Base-by-base conservation (phyloP, 2,888 invertebrate genomes). In the Epinotia bilunana region DNA sequence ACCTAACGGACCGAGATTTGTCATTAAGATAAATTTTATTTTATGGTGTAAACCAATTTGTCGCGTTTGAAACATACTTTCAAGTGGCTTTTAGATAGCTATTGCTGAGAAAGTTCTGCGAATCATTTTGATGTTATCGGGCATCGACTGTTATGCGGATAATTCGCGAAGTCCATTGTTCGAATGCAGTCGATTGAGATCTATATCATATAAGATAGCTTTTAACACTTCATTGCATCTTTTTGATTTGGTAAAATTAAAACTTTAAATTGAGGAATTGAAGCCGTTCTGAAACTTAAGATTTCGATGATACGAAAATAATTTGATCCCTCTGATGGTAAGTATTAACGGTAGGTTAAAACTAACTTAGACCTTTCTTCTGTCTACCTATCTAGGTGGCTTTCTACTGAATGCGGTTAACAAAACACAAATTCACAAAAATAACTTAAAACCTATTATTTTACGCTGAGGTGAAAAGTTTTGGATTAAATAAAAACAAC, bases 21-120 rank as follows among this genome's bases (percentile, higher is more conserved):
- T 69, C 73, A 63, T 28, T 20, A 13, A 65, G 73, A 74, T 74
- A 74, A 74, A 28, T 63, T 49, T 57, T 62, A 3, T 60, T 58
- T 46, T 57, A 65, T 67, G 72, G 65, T 16, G 61, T 28, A 18
- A 33, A 46, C 62, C 16, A 69, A 69, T 68, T 62, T 62, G 73
- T 62, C 61, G 13, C 6, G 18, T n/a, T 23, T 63, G 13, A 43
- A 60, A 58, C 53, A 62, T 6, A 46, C 73, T 68, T 73, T 74
- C 57, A 46, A 53, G 57, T 63, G 18, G 69, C 63, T 46, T 63
- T 68, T 58, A 18, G 58, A 72, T 58, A 33, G 33, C 16, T 7
- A 57, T 57, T 46, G 53, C 43, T 39, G 11, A 62, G 64, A 28
- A 43, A 53, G 53, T 53, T 53, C n/a, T 53, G 53, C n/a, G n/a